These are phyloP conservation scores for Microctonus hyperodae DNA, from an alignment of 2,888 invertebrate species.

Conservation along the genomic window DNA sequence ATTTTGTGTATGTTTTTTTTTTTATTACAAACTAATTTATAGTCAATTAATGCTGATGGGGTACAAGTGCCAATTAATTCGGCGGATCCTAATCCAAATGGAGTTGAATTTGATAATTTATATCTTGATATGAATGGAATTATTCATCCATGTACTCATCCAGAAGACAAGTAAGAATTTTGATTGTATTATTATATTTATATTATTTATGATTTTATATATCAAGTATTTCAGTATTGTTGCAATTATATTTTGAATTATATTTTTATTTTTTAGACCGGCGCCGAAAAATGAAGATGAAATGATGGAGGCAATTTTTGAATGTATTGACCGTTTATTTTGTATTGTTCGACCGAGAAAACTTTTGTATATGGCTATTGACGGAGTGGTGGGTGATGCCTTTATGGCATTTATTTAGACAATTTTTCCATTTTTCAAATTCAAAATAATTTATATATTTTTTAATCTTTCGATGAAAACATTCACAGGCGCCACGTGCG, in stretches of 20 bases:
- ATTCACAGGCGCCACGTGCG: conserved; percentile 86
- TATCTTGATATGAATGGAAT: conserved; percentile 99
- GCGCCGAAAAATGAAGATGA: conserved; percentile 98
- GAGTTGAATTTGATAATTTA: conserved; percentile 95
- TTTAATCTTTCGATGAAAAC: conserved; percentile 15
- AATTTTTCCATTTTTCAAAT: too few species aligned
- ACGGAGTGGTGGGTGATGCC: conserved; percentile 82
- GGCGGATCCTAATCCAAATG: conserved; percentile 93
- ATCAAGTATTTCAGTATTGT: too few species aligned
- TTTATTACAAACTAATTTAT: conserved; percentile 58
- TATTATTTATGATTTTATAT: too few species aligned
- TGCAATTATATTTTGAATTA: too few species aligned
- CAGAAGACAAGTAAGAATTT: conserved; percentile 81
- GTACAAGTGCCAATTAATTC: conserved; percentile 80
- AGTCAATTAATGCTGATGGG: conserved; percentile 81
- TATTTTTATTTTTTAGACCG: conserved; percentile 72
- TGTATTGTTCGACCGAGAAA: conserved; percentile 91
- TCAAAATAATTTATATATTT: conserved; percentile 11
- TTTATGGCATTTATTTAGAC: background rate
- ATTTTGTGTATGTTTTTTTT: conserved; percentile 36
- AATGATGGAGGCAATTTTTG: conserved; percentile 99
- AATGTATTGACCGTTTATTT: conserved; percentile 96
- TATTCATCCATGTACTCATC: conserved; percentile 99
- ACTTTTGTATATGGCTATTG: conserved; percentile 98
- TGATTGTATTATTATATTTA: too few species aligned